Evolutionary conservation across 2,888 invertebrate species (phyloP).

Genomic region (Elegia similella): DNA sequence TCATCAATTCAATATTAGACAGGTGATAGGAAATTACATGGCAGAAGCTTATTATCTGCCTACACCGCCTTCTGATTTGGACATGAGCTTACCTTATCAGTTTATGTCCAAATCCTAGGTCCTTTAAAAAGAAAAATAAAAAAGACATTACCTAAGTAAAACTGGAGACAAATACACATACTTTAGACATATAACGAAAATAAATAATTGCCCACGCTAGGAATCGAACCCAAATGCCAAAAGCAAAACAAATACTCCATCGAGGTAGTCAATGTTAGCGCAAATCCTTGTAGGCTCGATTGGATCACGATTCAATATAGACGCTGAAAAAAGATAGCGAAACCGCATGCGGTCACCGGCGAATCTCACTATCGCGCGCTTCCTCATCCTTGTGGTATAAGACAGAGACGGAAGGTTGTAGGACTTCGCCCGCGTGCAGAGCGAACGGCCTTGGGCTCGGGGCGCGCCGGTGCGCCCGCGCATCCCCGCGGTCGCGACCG

Average conservation of each 20-base stretch:
- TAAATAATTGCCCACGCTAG: background rate
- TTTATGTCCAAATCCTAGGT: too few relatives aligned
- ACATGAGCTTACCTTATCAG: too few relatives aligned
- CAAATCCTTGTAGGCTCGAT: conserved; percentile 32
- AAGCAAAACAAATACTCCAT: background rate
- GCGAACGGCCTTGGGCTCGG: conserved; percentile 38
- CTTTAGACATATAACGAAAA: too few relatives aligned
- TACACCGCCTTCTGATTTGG: too few relatives aligned
- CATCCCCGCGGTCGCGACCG: conserved; percentile 47
- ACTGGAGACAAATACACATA: background rate
- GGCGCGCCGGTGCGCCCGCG: conserved; percentile 31
- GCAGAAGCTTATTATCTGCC: too few relatives aligned
- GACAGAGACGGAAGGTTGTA: conserved; percentile 16
- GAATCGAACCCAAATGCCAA: background rate
- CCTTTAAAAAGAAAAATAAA: too few relatives aligned
- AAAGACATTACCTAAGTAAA: background rate
- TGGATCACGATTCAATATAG: conserved; percentile 54
- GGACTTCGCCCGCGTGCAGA: conserved; percentile 17
- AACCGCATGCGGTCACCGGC: conserved; percentile 34
- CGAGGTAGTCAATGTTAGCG: background rate
- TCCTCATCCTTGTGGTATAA: conserved; percentile 1
- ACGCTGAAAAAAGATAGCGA: conserved; percentile 43
- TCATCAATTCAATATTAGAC: too few relatives aligned
- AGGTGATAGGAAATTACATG: too few relatives aligned
- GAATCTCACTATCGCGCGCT: conserved; percentile 5